These are phyloP conservation scores for Apoda limacodes DNA, from an alignment of 2,888 invertebrate species.

Conservation along the genomic window DNA sequence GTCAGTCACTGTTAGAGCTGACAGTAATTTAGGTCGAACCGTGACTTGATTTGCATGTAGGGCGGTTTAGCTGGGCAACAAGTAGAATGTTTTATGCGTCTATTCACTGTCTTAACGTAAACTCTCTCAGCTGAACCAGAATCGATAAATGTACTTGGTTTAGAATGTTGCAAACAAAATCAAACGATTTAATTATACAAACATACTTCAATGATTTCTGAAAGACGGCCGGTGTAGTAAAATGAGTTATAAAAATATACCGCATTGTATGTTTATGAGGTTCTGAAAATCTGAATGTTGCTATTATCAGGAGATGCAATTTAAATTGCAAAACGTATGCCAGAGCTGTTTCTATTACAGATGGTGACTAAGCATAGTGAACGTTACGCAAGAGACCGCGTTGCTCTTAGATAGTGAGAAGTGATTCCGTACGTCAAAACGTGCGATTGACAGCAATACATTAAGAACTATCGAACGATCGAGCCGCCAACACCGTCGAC, in stretches of 20 bases:
- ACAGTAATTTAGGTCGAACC: constrained; percentile 53
- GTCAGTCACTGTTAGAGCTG: constrained; percentile 39
- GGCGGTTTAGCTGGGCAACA: constrained; percentile 37
- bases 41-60: constrained; percentile 64
- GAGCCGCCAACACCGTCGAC: constrained; percentile 37
- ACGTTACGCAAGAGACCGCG: constrained; percentile 27
- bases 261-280: no score
- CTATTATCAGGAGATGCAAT: no score
- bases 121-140: constrained; percentile 25
- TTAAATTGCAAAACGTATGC: constrained; percentile 34
- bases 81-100: constrained; percentile 41
- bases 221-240: no score
- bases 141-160: constrained; percentile 30
- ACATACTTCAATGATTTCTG: no score
- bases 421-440: constrained; percentile 58
- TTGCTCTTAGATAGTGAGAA: constrained; percentile 39
- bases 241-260: no score
- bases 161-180: constrained; percentile 26
- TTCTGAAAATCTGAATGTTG: no score
- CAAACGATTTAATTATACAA: no score
- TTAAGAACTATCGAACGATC: constrained; percentile 61
- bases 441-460: constrained; percentile 63
- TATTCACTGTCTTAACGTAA: constrained; percentile 43
- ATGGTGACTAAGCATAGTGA: constrained; percentile 43
- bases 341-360: constrained; percentile 36